These are phyloP conservation scores for Chinchilla lanigera DNA, from an alignment of 2,113 vertebrate species.

Conservation along the genomic window DNA sequence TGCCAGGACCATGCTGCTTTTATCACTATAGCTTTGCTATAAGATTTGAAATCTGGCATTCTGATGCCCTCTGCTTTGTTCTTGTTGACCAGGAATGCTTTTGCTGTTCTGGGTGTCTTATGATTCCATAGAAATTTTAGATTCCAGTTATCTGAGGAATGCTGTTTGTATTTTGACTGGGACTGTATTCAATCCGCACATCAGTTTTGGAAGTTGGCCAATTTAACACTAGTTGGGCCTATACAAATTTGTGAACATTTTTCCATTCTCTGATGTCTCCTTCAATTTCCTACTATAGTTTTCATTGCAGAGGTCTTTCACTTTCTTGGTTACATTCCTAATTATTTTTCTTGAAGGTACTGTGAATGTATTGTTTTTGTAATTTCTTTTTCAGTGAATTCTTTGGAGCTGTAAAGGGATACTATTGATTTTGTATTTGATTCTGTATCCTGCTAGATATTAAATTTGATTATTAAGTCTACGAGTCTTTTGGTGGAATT, in stretches of 20 bases:
- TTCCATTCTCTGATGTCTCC: neutral
- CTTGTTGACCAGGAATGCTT: neutral
- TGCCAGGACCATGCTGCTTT: neutral
- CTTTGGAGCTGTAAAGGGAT: neutral
- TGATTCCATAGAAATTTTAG: neutral
- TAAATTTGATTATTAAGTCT: neutral
- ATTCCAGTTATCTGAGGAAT: neutral
- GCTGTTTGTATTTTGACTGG: no score
- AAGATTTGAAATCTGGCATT: neutral
- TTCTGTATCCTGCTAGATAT: neutral
- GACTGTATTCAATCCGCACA: no score
- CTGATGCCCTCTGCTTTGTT: neutral
- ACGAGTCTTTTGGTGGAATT: neutral
- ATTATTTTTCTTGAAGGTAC: neutral
- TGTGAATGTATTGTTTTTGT: neutral
- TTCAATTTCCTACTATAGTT: neutral
- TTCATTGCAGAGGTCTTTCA: neutral
- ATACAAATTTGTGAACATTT: neutral
- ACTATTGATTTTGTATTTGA: neutral
- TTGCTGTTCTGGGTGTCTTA: neutral
- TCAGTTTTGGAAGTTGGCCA: neutral
- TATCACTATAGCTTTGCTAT: neutral
- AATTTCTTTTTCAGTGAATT: neutral
- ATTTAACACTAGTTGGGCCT: neutral
- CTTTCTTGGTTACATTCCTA: neutral